Percentiles rank a stretch among this genome's conserved stretches.
Evolutionary conservation across 2,113 vertebrate genomes (phyloP).

Genomic region (Taxidea taxus): DNA sequence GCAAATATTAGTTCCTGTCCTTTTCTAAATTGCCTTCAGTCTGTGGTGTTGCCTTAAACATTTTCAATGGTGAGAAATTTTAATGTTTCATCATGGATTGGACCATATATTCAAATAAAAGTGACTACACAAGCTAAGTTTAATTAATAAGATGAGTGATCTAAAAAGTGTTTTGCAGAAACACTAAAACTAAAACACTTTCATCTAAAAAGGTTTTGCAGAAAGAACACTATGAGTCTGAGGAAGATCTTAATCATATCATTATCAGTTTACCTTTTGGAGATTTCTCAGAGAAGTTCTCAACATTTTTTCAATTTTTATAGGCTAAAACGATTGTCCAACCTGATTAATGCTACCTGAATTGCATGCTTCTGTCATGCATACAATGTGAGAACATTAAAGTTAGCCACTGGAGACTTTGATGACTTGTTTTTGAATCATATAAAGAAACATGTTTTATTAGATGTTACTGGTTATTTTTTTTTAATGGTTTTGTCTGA

Average conservation of each 20-base stretch:
- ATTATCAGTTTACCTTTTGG: neutral
- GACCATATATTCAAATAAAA: slow-evolving; percentile 26
- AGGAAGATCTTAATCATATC: neutral
- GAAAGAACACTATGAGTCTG: neutral
- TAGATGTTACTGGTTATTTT: neutral
- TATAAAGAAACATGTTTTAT: neutral
- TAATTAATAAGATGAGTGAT: neutral
- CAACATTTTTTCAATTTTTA: neutral
- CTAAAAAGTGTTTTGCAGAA: neutral
- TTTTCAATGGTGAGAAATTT: neutral
- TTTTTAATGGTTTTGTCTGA: slow-evolving; percentile 8
- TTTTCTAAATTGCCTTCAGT: neutral
- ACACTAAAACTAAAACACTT: neutral
- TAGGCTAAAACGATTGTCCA: neutral
- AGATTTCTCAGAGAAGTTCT: neutral
- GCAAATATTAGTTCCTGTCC: neutral
- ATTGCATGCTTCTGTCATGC: neutral
- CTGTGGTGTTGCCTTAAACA: neutral
- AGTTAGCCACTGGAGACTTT: neutral
- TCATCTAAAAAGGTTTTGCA: neutral
- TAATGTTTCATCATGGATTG: neutral
- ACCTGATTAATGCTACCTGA: neutral
- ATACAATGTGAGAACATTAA: slow-evolving; percentile 25
- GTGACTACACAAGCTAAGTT: neutral
- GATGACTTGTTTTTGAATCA: neutral